Base-by-base conservation (phyloP, 2,888 invertebrate species). In the Agrotis segetum region DNA sequence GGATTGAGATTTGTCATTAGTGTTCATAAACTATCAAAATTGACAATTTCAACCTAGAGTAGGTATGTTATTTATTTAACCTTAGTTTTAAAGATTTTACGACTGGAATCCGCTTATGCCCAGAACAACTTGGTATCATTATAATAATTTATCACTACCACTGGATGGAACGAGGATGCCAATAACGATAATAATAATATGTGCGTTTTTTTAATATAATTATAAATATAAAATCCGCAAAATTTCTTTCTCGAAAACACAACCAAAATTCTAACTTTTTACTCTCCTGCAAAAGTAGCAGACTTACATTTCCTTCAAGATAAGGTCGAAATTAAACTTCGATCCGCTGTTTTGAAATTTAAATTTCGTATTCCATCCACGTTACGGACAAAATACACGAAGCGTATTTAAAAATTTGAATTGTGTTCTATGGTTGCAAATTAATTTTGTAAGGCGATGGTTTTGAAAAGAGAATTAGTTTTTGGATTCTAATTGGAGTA, bases 291-390 rank as follows among this genome's bases (percentile, higher is more conserved):
- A 19, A 17, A 70, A 11, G n/a, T 34, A 21, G 11, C 29, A 19
- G 56, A 64, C 49, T 47, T 50, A 52, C 46, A 52, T 59, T 72
- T 66, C 50, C 72, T 59, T 24, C 3, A 29, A 59, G 58, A 58
- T 72, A 72, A 72, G 40, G 58, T 53, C 19, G 34, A 40, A 66
- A 58, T 72, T 13, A 72, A 72, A 72, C 50, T 72, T 66, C 63
- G 49, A 71, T 62, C 44, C 61, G 34, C 53, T 67, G 63, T 62
- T 75, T 75, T 21, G 19, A 76, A 74, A 77, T 81, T 77, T 70
- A 62, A 68, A 80, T 77, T 77, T 55, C 56, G 47, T n/a, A 69
- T 79, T 74, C 75, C 49, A 68, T 56, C 9, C 47, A 11, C 70
- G 77, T 47, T 50, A 50, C 63, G 40, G 71, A 14, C 49, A 62